A percentile compares a stretch with the other conserved stretches of the same genome.
Evolutionary conservation across 2,113 vertebrate species (phyloP).

Genomic region (Microtus pennsylvanicus): DNA sequence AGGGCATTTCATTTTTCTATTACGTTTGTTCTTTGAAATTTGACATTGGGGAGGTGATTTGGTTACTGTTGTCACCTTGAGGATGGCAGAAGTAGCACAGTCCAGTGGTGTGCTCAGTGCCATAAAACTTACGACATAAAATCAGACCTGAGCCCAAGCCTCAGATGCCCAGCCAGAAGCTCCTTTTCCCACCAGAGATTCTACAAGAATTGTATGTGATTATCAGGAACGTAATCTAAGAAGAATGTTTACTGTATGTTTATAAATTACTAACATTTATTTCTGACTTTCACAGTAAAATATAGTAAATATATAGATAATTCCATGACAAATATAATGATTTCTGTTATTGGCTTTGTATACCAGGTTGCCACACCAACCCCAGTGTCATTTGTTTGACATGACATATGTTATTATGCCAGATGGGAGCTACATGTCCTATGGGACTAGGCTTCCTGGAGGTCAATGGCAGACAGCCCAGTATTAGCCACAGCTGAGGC

Average conservation of each 20-base stretch:
- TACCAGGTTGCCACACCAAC: too few relatives aligned
- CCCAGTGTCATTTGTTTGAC: too few relatives aligned
- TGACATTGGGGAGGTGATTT: neutral
- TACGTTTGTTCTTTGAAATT: conserved; percentile 16
- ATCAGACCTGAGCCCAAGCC: neutral
- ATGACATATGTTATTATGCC: too few relatives aligned
- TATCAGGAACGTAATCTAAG: neutral
- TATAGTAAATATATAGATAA: neutral
- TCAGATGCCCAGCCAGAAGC: neutral
- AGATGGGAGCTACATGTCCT: too few relatives aligned
- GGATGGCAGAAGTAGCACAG: neutral
- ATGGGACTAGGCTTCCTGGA: too few relatives aligned
- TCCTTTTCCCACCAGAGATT: neutral
- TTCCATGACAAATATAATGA: neutral
- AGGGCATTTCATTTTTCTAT: neutral
- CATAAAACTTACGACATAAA: neutral
- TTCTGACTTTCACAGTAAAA: conserved; percentile 20
- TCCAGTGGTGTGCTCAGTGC: neutral
- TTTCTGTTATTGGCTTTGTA: neutral
- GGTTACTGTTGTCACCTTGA: neutral
- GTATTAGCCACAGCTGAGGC: too few relatives aligned
- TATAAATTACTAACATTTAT: neutral
- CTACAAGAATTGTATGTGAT: neutral
- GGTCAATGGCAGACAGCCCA: too few relatives aligned
- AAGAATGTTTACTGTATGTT: neutral